Conservation (phyloP, 1,140 invertebrate species). For the Parasteatoda tepidariorum region DNA sequence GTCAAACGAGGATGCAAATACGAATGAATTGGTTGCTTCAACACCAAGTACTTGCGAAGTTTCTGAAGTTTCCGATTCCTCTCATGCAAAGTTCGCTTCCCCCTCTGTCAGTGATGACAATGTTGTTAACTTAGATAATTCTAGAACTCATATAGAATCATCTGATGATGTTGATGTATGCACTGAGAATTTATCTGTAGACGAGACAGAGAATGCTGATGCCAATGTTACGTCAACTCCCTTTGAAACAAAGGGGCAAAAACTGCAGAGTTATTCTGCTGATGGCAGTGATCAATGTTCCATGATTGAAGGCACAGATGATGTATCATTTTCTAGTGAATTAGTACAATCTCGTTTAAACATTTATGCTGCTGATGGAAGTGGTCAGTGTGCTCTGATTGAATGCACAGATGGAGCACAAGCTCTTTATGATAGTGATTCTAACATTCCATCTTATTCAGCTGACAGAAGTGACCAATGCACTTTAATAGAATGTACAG, state of each 20-base stretch:
- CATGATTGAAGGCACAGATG: neutral
- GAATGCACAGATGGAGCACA: too few species aligned
- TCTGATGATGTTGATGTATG: neutral
- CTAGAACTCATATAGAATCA: neutral
- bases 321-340: too few species aligned
- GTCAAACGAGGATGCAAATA: conserved; percentile 3
- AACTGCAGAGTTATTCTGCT: neutral
- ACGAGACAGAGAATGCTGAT: conserved; percentile 13
- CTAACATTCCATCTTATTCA: too few species aligned
- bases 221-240: conserved; percentile 47
- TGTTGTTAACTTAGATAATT: neutral
- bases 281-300: neutral
- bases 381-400: conserved; percentile 13
- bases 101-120: neutral
- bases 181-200: neutral
- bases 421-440: too few species aligned
- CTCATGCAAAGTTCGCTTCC: neutral
- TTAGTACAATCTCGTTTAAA: too few species aligned
- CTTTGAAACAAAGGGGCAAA: neutral
- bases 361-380: conserved; percentile 7
- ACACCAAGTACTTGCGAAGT: neutral
- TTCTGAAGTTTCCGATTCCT: conserved; percentile 10
- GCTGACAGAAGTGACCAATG: neutral
- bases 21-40: neutral
- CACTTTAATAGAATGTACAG: neutral